Evolutionary conservation across 2,113 vertebrate species (phyloP).

Genomic region (Ranitomeya variabilis): DNA sequence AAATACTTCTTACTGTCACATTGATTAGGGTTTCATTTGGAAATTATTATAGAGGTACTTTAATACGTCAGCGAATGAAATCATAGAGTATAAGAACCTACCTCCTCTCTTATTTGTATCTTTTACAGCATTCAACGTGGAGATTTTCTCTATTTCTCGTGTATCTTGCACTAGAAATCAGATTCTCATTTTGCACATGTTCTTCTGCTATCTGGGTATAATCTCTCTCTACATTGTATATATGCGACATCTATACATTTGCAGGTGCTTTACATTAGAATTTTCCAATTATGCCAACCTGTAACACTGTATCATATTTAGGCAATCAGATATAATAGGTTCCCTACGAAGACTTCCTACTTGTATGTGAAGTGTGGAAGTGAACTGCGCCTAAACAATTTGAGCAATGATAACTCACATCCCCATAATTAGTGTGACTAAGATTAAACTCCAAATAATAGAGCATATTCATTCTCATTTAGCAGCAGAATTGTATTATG

Average conservation of each 20-base stretch:
- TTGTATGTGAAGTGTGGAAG: constrained; percentile 16
- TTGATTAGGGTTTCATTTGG: no score
- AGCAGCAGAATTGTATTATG: constrained; percentile 54
- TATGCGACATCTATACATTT: background rate
- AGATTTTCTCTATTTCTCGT: no score
- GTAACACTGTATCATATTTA: background rate
- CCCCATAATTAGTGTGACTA: constrained; percentile 54
- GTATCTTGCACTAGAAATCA: no score
- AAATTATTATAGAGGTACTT: no score
- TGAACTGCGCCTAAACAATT: constrained; percentile 26
- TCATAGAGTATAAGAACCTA: no score
- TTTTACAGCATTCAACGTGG: no score
- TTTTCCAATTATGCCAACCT: background rate
- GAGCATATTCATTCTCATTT: constrained; percentile 56
- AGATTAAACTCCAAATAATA: constrained; percentile 56
- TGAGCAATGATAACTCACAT: constrained; percentile 44
- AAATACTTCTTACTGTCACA: no score
- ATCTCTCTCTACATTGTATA: background rate
- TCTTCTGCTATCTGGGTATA: no score
- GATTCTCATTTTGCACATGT: background rate
- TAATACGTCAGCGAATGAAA: no score
- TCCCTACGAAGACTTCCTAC: background rate
- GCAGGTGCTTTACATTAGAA: background rate
- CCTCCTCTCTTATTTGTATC: no score
- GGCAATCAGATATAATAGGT: background rate